phyloP scores from a whole-genome alignment of 1,140 invertebrate species.

The Rhyacophila brunnea region DNA sequence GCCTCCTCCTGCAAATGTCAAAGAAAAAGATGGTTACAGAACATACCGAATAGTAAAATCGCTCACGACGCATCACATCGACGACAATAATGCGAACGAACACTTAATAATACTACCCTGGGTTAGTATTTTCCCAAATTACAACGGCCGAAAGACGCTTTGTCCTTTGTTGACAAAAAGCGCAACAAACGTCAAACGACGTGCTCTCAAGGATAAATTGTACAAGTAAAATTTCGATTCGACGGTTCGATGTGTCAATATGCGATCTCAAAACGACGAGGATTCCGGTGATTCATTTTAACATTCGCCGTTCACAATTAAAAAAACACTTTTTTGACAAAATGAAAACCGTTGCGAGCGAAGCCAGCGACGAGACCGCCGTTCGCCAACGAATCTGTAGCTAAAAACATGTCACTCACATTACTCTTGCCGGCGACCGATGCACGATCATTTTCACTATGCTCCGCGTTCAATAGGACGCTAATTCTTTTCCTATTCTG shows the following conservation, averaged over 20 bases:
- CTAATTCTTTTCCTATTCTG: constrained; percentile 78
- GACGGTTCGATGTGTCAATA: background rate
- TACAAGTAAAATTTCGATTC: constrained; percentile 1
- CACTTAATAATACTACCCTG: no score
- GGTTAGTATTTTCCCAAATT: no score
- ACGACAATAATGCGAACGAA: no score
- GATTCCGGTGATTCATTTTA: constrained; percentile 5
- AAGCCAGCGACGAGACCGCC: constrained; percentile 19
- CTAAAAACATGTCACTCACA: constrained; percentile 28
- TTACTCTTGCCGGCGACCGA: constrained; percentile 44
- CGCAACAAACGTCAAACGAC: constrained; percentile 27
- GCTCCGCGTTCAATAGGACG: constrained; percentile 59
- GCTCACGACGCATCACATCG: background rate
- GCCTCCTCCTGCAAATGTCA: constrained; percentile 48
- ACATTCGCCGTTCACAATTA: constrained; percentile 6
- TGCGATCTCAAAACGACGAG: constrained; percentile 2
- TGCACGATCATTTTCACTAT: constrained; percentile 49
- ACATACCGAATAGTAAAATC: background rate
- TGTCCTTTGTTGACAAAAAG: constrained; percentile 31
- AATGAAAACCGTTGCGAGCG: constrained; percentile 23
- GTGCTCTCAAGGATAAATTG: constrained; percentile 22
- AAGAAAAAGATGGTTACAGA: constrained; percentile 3
- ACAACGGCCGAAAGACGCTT: constrained; percentile 2
- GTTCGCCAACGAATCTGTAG: constrained; percentile 21
- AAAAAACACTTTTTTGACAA: constrained; percentile 3